A percentile compares a stretch with the other conserved stretches of the same genome.
These are phyloP conservation scores for Cervus canadensis DNA, from an alignment of 2,113 vertebrate species.

Conservation along the genomic window DNA sequence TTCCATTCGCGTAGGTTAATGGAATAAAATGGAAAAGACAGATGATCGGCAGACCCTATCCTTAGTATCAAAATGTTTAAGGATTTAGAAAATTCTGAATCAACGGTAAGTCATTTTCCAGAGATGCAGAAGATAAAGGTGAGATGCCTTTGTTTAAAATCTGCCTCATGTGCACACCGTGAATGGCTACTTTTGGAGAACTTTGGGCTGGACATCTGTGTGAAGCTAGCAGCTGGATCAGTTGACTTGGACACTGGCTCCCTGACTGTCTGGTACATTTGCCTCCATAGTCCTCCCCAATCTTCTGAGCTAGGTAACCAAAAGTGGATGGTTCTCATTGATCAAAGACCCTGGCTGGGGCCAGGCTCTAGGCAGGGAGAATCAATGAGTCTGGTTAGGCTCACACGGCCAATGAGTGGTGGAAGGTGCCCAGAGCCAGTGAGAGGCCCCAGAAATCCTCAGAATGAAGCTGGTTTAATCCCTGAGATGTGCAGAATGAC, in stretches of 20 bases:
- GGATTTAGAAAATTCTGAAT: neutral
- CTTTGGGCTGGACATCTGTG: neutral
- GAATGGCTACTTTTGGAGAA: neutral
- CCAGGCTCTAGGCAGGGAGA: neutral
- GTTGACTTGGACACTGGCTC: neutral
- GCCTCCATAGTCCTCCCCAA: neutral
- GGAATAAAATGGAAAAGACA: neutral
- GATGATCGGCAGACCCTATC: neutral
- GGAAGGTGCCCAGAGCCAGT: neutral
- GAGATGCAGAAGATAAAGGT: neutral
- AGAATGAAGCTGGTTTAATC: neutral
- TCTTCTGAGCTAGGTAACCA: neutral
- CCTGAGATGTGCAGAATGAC: neutral
- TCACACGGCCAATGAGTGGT: accelerated
- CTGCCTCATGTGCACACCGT: neutral
- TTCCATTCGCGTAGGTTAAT: neutral
- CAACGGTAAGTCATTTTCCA: neutral
- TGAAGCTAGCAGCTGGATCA: neutral
- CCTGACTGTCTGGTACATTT: neutral
- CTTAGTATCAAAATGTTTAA: neutral
- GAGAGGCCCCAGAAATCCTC: neutral
- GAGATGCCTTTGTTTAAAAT: neutral
- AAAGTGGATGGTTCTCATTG: neutral
- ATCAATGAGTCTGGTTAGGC: neutral
- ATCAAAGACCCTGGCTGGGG: neutral